Conservation (phyloP, 2,113 vertebrate genomes). For the Falcunculus frontatus region DNA sequence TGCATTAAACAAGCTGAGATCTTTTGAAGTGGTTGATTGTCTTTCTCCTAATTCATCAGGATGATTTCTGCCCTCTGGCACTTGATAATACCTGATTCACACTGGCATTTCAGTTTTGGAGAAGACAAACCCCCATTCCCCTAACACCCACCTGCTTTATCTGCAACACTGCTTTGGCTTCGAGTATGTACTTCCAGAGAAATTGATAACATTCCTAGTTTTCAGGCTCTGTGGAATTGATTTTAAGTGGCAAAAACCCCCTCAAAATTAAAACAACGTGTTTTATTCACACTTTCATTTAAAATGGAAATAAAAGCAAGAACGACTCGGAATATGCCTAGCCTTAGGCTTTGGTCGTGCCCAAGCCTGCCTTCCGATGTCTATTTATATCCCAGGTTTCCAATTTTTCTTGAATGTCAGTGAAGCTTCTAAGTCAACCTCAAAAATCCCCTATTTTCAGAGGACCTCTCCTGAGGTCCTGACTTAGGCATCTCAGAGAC, state of each 20-base stretch:
- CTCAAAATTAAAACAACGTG: neutral
- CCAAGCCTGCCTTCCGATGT: neutral
- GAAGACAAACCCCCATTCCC: neutral
- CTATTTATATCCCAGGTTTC: neutral
- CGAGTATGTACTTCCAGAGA: neutral
- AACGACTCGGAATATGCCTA: neutral
- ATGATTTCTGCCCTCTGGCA: neutral
- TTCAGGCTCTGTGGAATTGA: neutral
- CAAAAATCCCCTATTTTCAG: neutral
- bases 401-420: neutral
- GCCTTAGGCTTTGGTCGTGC: neutral
- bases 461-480: neutral
- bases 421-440: neutral
- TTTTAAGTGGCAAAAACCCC: neutral
- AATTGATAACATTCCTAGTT: neutral
- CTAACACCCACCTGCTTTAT: neutral
- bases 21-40: neutral
- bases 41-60: neutral
- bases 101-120: neutral
- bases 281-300: neutral
- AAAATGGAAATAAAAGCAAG: neutral
- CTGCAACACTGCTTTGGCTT: neutral
- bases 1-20: neutral
- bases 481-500: neutral
- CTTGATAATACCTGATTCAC: neutral